Evolutionary conservation across 1,140 invertebrate genomes (phyloP).

Genomic region (Bombus turneri): DNA sequence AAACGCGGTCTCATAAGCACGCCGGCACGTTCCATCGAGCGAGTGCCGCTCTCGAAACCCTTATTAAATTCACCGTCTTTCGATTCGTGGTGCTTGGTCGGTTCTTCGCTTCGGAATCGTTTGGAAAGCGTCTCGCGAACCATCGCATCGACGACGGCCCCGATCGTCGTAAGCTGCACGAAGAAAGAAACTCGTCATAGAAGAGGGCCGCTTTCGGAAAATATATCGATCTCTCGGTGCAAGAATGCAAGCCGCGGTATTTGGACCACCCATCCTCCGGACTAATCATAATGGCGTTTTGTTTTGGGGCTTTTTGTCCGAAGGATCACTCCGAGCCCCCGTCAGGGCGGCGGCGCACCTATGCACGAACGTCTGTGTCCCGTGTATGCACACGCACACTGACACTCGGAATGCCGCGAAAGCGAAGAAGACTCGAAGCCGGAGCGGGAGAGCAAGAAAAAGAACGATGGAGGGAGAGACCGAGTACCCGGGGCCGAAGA

Average conservation of each 20-base stretch:
- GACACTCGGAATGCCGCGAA: conserved; percentile 27
- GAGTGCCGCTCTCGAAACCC: not conserved
- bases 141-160: not conserved
- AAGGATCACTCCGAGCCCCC: conserved; percentile 46
- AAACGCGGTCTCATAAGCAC: conserved; percentile 53
- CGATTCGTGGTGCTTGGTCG: not conserved
- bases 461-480: conserved; percentile 35
- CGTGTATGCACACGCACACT: not conserved
- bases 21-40: conserved; percentile 6
- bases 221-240: conserved; percentile 41
- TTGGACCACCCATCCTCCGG: conserved; percentile 79
- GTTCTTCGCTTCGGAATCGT: not conserved
- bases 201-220: not conserved
- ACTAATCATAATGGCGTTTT: conserved; percentile 81
- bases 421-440: conserved; percentile 13
- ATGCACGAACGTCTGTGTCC: not conserved
- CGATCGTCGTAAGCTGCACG: not conserved
- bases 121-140: not conserved
- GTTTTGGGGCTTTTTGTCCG: conserved; percentile 76
- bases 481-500: conserved; percentile 65
- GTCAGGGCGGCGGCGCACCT: conserved; percentile 21
- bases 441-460: conserved; percentile 6
- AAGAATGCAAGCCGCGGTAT: conserved; percentile 64
- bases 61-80: not conserved
- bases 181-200: not conserved